phyloP scores from a whole-genome alignment of 1,140 invertebrate species.

The Dufourea novaeangliae region DNA sequence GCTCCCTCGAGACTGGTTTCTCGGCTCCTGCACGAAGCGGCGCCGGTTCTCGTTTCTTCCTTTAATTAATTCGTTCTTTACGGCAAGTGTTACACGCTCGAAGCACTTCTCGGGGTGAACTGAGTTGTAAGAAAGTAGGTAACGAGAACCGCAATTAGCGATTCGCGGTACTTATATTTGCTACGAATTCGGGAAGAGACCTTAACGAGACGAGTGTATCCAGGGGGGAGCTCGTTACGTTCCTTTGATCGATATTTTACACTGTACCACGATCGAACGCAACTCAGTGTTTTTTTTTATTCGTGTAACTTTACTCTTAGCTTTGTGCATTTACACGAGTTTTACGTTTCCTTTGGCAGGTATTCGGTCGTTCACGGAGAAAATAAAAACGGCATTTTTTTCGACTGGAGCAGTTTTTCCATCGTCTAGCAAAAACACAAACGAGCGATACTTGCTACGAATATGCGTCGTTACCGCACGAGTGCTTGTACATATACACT shows the following conservation, averaged over 20 bases:
- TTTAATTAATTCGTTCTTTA: constrained; percentile 33
- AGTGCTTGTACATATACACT: neutral
- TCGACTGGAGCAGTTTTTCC: too few relatives aligned
- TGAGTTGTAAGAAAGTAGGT: neutral
- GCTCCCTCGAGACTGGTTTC: neutral
- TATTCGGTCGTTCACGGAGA: too few relatives aligned
- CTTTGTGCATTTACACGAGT: too few relatives aligned
- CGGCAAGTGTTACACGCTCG: neutral
- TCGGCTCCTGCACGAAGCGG: neutral
- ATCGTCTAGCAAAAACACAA: too few relatives aligned
- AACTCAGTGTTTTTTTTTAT: too few relatives aligned
- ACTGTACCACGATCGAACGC: too few relatives aligned
- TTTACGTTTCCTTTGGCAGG: too few relatives aligned
- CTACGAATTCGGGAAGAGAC: neutral
- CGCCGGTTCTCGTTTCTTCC: neutral
- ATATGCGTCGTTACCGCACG: neutral
- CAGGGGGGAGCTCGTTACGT: neutral
- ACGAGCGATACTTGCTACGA: neutral
- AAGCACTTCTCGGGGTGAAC: neutral
- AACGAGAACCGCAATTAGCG: constrained; percentile 25
- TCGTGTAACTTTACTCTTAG: too few relatives aligned
- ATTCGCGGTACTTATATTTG: constrained; percentile 5
- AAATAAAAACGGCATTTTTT: too few relatives aligned
- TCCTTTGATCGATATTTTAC: neutral
- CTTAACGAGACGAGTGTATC: neutral